Base-by-base conservation (phyloP, 2,113 vertebrate genomes). In the Trichomycterus rosablanca region DNA sequence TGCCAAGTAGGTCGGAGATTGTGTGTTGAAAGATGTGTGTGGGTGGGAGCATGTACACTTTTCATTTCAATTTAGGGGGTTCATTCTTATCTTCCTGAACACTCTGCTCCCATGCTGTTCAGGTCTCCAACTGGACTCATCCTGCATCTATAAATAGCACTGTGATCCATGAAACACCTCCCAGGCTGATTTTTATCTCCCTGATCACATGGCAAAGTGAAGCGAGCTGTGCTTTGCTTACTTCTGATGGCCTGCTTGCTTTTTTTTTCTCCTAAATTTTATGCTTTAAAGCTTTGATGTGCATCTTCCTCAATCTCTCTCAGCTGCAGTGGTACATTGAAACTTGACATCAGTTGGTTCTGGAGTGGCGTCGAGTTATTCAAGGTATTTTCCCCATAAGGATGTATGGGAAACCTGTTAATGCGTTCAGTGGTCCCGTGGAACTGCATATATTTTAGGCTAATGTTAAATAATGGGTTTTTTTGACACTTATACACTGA, bases 81-180 rank as follows among this genome's bases (percentile, higher is more conserved):
- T 54, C 19, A 3, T 63, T 54, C 53, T 63, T 57, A 59, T 69
- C 66, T 51, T 23, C 37, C 28, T 7, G 2, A 65, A 66, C 57
- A 71, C 61, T 68, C 45, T 19, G 20, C 60, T 71, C 71, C 55
- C 57, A 66, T 26, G 34, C 50, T 26, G 40, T 39, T 66, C 48
- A 18, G 34, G 65, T 67, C 66, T 64, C 42, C 64, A 61, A 43
- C 48, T 48, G 22, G 56, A 30, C 51, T 34, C 22, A 35, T 42
- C 54, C 40, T 46, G 42, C 12, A 40, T 53, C 52, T 61, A 66
- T 62, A 57, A 71, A 71, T 72, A 72, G 58, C 57, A 19, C 30
- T 40, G 53, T 37, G 11, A 48, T 57, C 24, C 18, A 30, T 56
- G 51, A 18, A 48, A 55, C 32, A 44, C 39, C 42, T 58, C 37